Conservation (phyloP, 2,113 vertebrate genomes). For the Gallinago undulata region DNA sequence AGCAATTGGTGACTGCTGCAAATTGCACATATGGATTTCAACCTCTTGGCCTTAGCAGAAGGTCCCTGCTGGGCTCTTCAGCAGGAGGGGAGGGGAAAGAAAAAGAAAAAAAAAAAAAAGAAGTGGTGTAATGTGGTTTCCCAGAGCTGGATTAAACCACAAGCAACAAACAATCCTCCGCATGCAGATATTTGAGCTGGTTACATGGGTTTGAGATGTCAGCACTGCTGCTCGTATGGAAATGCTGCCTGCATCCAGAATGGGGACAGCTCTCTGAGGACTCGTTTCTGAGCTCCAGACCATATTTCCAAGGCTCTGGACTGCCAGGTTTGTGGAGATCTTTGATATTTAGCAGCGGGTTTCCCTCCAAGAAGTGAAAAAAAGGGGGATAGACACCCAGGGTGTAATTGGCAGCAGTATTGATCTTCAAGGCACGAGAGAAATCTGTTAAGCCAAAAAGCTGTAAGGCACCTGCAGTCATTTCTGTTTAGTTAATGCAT, state of each 20-base stretch:
- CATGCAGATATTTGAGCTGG: neutral
- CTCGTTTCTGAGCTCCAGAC: neutral
- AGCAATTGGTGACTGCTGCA: neutral
- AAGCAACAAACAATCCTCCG: neutral
- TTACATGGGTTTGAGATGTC: neutral
- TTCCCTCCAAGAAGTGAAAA: neutral
- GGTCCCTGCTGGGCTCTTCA: neutral
- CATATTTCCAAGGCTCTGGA: neutral
- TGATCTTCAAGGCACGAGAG: neutral
- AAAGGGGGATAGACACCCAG: neutral
- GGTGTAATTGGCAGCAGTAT: neutral
- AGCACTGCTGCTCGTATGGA: neutral
- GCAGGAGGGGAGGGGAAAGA: neutral
- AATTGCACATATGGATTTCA: neutral
- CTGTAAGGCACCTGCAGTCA: neutral
- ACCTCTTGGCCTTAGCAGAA: neutral
- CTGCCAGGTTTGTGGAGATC: neutral
- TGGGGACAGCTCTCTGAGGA: constrained; percentile 42
- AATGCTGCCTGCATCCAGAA: neutral
- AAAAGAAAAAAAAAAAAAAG: neutral
- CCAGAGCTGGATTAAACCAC: neutral
- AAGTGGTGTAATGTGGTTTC: neutral
- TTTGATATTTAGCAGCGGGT: neutral
- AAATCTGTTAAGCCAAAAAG: neutral
- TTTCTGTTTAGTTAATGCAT: constrained; percentile 5